phyloP scores from a whole-genome alignment of 1,140 invertebrate genomes.

The Nasonia giraulti region DNA sequence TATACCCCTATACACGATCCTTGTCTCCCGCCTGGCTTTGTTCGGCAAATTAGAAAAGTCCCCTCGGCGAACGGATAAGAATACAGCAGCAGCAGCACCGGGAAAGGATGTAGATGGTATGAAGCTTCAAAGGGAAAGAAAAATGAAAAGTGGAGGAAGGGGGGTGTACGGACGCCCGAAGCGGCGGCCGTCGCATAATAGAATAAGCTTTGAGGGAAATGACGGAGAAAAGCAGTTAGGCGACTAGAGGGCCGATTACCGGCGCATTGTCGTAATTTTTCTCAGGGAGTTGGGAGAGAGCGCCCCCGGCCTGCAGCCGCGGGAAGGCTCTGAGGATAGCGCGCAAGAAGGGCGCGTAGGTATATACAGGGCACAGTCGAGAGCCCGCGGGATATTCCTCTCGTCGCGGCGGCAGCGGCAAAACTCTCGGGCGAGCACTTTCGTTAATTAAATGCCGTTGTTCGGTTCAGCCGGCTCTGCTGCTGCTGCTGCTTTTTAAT shows the following conservation, averaged over 20 bases:
- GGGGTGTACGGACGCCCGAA: neutral
- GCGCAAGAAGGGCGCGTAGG: neutral
- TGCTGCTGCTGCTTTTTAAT: constrained; percentile 64
- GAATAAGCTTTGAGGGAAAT: constrained; percentile 23
- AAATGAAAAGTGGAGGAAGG: neutral
- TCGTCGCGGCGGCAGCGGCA: constrained; percentile 48
- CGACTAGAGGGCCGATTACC: constrained; percentile 19
- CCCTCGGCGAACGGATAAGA: neutral
- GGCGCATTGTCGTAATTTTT: constrained; percentile 41
- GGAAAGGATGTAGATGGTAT: neutral
- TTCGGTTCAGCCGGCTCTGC: constrained; percentile 63
- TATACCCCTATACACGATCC: neutral
- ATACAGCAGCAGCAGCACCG: neutral
- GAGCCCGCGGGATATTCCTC: constrained; percentile 40
- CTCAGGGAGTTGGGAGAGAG: neutral
- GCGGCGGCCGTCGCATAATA: neutral
- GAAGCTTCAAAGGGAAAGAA: neutral
- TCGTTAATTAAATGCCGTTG: constrained; percentile 72
- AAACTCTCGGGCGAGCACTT: constrained; percentile 68
- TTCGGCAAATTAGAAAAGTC: neutral
- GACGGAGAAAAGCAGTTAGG: constrained; percentile 26
- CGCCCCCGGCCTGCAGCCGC: too few species aligned
- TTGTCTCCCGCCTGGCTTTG: neutral
- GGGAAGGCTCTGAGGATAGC: neutral
- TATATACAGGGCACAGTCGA: neutral